These are phyloP conservation scores for Crypturellus tataupa DNA, from an alignment of 2,797 vertebrate species.

Conservation along the genomic window DNA sequence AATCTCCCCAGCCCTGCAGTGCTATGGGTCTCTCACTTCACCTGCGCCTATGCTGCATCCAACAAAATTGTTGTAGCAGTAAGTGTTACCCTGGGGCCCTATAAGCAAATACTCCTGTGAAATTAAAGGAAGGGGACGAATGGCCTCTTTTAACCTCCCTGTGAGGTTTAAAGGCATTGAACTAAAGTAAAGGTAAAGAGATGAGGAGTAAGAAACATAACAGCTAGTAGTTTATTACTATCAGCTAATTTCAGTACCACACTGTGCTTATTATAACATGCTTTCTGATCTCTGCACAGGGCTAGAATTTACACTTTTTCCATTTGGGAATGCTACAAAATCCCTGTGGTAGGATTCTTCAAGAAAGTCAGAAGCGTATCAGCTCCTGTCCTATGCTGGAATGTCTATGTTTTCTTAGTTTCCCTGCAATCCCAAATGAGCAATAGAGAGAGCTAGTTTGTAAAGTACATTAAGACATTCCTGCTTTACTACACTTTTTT, in stretches of 20 bases:
- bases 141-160: neutral
- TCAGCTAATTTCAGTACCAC: slow-evolving; percentile 4
- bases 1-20: neutral
- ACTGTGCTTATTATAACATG: neutral
- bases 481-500: neutral
- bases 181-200: neutral
- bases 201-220: neutral
- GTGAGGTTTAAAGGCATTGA: neutral
- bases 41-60: neutral
- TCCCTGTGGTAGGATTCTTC: neutral
- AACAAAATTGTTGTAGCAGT: neutral
- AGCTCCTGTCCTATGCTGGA: neutral
- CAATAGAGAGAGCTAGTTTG: neutral
- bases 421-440: neutral
- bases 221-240: neutral
- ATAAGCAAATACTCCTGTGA: neutral
- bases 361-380: neutral
- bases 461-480: neutral
- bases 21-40: neutral
- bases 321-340: slow-evolving; percentile 20
- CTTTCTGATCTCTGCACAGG: slow-evolving; percentile 30
- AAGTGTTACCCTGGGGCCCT: neutral
- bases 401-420: slow-evolving; percentile 16
- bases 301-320: neutral
- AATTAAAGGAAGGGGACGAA: neutral